phyloP scores from a whole-genome alignment of 2,888 invertebrate genomes.

The Oxyteleia sp. region DNA sequence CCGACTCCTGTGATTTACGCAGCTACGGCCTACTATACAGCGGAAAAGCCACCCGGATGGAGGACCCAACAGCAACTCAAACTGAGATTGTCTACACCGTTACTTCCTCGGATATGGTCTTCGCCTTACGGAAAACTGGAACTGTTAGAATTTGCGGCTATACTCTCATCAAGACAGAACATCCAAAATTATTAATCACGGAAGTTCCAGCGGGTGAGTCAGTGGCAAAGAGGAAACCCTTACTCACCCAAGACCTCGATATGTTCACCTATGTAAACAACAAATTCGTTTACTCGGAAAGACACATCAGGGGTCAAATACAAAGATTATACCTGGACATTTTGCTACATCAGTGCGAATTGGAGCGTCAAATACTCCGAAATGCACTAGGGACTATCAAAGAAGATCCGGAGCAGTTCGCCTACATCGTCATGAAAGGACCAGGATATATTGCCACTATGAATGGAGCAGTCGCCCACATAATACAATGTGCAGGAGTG shows the following conservation, averaged over 20 bases:
- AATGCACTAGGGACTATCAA: conserved; percentile 76
- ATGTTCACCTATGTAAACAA: conserved; percentile 73
- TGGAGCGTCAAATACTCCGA: conserved; percentile 75
- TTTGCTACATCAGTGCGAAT: conserved; percentile 72
- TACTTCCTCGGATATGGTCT: conserved; percentile 44
- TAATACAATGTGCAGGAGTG: conserved; percentile 76
- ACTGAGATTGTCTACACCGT: conserved; percentile 39
- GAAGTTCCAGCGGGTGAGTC: conserved; percentile 4
- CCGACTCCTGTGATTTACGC: conserved; percentile 35
- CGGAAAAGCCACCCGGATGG: conserved; percentile 37
- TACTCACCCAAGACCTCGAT: conserved; percentile 56
- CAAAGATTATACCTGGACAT: conserved; percentile 71
- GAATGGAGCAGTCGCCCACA: conserved; percentile 77
- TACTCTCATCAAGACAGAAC: conserved; percentile 34
- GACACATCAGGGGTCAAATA: conserved; percentile 70
- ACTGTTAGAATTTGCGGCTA: conserved; percentile 17
- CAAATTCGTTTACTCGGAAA: conserved; percentile 78
- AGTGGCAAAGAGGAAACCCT: neutral
- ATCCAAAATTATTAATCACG: conserved; percentile 47
- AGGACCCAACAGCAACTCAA: neutral
- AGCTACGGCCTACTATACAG: conserved; percentile 68
- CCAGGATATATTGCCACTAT: conserved; percentile 76
- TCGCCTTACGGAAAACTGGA: conserved; percentile 53
- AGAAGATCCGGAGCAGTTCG: conserved; percentile 75
- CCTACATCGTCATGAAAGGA: conserved; percentile 71